Conservation (phyloP, 2,797 vertebrate species). For the Capromys pilorides region DNA sequence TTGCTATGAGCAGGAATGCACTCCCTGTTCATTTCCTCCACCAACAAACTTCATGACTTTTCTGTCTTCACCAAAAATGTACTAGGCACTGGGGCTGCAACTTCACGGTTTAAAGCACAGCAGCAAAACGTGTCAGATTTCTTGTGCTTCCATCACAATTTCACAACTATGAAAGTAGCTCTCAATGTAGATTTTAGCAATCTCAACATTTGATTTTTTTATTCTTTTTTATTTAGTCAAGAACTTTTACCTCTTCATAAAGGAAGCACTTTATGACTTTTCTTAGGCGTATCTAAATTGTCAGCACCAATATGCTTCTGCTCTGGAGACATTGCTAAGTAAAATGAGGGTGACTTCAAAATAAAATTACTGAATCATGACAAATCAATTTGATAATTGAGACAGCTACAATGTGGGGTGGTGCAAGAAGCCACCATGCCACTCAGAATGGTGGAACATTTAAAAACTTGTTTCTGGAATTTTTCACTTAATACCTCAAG, state of each 20-base stretch:
- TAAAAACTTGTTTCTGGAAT: not conserved
- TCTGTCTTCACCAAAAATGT: not conserved
- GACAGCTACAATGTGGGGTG: not conserved
- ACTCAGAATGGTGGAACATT: not conserved
- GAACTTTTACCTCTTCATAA: not conserved
- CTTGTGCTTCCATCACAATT: not conserved
- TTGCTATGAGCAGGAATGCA: not conserved
- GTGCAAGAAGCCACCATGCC: no score
- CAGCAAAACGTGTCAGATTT: not conserved
- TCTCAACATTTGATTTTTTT: not conserved
- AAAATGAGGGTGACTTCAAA: not conserved
- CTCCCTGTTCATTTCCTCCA: not conserved
- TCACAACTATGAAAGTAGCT: not conserved
- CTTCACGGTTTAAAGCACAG: not conserved
- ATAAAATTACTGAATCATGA: no score
- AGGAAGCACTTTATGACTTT: not conserved
- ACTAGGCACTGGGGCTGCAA: not conserved
- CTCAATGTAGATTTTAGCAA: not conserved
- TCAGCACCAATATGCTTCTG: not conserved
- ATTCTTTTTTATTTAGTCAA: not conserved
- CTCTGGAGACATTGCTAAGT: no score
- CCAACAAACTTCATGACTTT: not conserved
- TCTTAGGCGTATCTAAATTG: not conserved
- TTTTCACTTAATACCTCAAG: not conserved
- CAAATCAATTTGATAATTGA: not conserved